Evolutionary conservation across 2,797 vertebrate genomes (phyloP).

Genomic region (Aselliscus stoliczkanus): DNA sequence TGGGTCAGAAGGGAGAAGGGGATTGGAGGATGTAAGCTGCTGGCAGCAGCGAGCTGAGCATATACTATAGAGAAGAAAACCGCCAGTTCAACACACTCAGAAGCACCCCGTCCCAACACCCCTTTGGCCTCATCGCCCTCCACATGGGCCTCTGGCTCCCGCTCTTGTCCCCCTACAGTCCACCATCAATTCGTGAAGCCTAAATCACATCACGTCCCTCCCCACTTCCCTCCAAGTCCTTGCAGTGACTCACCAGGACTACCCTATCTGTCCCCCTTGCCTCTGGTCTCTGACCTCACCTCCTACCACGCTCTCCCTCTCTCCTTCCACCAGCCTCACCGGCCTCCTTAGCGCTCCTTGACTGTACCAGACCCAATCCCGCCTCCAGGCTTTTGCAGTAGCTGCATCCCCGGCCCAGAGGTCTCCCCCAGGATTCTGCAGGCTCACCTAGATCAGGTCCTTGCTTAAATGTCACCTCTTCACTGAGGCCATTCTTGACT

Average conservation of each 20-base stretch:
- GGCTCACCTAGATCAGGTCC: not conserved
- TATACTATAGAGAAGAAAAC: not conserved
- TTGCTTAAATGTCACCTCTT: not conserved
- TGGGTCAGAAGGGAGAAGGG: not conserved
- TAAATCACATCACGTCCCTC: not conserved
- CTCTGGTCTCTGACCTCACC: not conserved
- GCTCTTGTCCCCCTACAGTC: not conserved
- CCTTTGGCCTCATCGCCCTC: not conserved
- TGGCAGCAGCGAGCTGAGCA: not conserved
- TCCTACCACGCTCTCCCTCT: not conserved
- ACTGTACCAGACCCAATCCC: not conserved
- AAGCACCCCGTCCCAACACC: not conserved
- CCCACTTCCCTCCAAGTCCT: not conserved
- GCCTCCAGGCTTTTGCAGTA: not conserved
- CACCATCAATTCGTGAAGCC: not conserved
- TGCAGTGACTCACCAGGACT: not conserved
- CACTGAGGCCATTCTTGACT: not conserved
- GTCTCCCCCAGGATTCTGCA: not conserved
- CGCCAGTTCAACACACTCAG: not conserved
- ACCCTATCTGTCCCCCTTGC: not conserved
- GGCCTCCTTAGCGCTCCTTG: not conserved
- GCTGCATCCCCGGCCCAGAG: not conserved
- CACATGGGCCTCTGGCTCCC: not conserved
- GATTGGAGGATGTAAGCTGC: not conserved
- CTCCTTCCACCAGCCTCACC: not conserved